These are phyloP conservation scores for Ceratina australensis DNA, from an alignment of 1,140 invertebrate species.

Conservation along the genomic window DNA sequence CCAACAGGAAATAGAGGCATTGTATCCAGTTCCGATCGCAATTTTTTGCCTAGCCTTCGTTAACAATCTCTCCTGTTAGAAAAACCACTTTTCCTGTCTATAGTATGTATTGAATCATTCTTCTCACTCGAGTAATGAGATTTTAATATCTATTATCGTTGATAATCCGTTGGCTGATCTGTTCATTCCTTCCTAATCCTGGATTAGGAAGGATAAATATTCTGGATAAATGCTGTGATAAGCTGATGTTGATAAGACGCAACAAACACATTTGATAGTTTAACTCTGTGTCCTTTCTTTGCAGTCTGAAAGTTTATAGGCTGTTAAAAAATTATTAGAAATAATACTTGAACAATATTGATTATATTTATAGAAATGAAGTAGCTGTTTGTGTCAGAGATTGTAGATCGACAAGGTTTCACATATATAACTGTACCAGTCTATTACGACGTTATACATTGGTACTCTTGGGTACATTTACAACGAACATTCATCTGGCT, in stretches of 20 bases:
- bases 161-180: conserved; percentile 28
- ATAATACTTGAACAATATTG: too few species aligned
- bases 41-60: too few species aligned
- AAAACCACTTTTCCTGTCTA: too few species aligned
- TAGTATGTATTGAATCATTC: conserved; percentile 7
- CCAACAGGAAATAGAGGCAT: not conserved
- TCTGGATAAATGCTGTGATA: too few species aligned
- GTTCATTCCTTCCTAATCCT: conserved; percentile 19
- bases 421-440: not conserved
- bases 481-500: conserved; percentile 1
- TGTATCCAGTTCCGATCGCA: not conserved
- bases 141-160: conserved; percentile 20
- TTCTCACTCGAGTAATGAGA: conserved; percentile 15
- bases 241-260: not conserved
- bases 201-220: too few species aligned
- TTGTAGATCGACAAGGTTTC: not conserved
- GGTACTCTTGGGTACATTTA: conserved; percentile 5
- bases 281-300: too few species aligned
- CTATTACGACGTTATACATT: conserved; percentile 7
- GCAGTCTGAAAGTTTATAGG: too few species aligned
- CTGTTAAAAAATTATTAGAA: too few species aligned
- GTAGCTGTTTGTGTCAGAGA: not conserved
- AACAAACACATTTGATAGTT: too few species aligned
- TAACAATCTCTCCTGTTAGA: not conserved
- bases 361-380: too few species aligned